These are phyloP conservation scores for Thelaira solivaga DNA, from an alignment of 2,888 invertebrate species.

Conservation along the genomic window DNA sequence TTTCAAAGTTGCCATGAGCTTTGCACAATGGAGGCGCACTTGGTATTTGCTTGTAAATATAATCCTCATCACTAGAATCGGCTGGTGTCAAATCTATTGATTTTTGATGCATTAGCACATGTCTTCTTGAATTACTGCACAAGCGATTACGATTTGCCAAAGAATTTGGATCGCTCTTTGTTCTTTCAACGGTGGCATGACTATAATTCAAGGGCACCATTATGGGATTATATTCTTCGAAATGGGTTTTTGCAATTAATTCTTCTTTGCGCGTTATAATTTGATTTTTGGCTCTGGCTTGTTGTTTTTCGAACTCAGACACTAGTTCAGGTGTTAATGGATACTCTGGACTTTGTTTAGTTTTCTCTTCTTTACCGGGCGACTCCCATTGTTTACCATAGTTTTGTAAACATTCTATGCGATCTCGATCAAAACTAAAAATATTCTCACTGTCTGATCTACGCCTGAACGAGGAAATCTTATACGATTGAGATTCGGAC, in stretches of 20 bases:
- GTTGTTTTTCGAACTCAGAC: conserved; percentile 81
- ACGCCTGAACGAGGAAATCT: conserved; percentile 79
- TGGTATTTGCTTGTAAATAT: conserved; percentile 85
- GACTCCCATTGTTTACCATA: conserved; percentile 74
- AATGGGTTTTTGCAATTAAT: conserved; percentile 82
- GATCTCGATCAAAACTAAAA: conserved; percentile 87
- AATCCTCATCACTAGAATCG: conserved; percentile 90
- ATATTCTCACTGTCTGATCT: conserved; percentile 84
- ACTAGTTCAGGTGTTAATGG: conserved; percentile 80
- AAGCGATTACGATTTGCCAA: conserved; percentile 85
- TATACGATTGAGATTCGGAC: conserved; percentile 72
- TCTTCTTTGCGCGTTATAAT: conserved; percentile 82
- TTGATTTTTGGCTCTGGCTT: conserved; percentile 73
- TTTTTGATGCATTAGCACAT: conserved; percentile 90
- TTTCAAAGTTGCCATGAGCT: conserved; percentile 84
- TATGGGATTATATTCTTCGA: conserved; percentile 85
- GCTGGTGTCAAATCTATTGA: conserved; percentile 90
- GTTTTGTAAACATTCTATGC: conserved; percentile 84
- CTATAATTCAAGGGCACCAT: conserved; percentile 80
- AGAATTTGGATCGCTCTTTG: conserved; percentile 91
- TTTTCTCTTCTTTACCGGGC: conserved; percentile 78
- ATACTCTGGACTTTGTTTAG: conserved; percentile 79
- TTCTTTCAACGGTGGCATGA: conserved; percentile 87
- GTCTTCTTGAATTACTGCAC: conserved; percentile 85
- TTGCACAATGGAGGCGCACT: conserved; percentile 85